Evolutionary conservation across 2,113 vertebrate genomes (phyloP).

Genomic region (Syngnathus typhle): DNA sequence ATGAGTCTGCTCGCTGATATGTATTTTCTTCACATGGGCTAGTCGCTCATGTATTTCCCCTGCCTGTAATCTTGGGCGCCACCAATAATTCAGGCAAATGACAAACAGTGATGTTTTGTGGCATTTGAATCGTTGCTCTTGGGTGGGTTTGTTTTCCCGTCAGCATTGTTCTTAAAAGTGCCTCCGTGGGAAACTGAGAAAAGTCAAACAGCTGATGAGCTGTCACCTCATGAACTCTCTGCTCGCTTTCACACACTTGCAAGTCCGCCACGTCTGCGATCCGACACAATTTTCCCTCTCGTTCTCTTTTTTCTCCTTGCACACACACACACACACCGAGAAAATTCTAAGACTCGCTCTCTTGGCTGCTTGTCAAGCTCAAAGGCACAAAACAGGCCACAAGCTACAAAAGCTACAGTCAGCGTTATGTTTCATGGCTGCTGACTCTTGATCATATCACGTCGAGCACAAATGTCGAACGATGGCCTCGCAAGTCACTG

Average conservation of each 20-base stretch:
- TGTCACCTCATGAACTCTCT: slow-evolving; percentile 61
- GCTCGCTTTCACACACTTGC: slow-evolving; percentile 50
- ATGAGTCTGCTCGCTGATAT: slow-evolving; percentile 56
- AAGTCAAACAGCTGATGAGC: slow-evolving; percentile 69
- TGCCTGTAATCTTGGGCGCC: slow-evolving; percentile 40
- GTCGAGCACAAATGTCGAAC: slow-evolving; percentile 30
- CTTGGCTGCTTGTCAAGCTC: slow-evolving; percentile 46
- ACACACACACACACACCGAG: slow-evolving; percentile 1
- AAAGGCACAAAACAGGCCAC: slow-evolving; percentile 46
- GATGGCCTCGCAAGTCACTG: slow-evolving; percentile 14
- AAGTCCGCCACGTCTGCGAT: slow-evolving; percentile 42
- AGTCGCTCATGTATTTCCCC: slow-evolving; percentile 49
- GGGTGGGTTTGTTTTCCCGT: slow-evolving; percentile 43
- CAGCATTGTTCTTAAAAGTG: slow-evolving; percentile 54
- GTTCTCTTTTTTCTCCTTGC: slow-evolving; percentile 23
- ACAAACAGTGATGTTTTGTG: slow-evolving; percentile 39
- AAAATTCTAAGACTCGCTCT: slow-evolving; percentile 39
- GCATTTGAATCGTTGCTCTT: slow-evolving; percentile 50
- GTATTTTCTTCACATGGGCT: slow-evolving; percentile 34
- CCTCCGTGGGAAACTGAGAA: slow-evolving; percentile 65
- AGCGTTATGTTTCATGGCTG: slow-evolving; percentile 37
- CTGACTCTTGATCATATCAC: slow-evolving; percentile 43
- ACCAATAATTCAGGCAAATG: slow-evolving; percentile 54
- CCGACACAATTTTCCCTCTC: slow-evolving; percentile 35
- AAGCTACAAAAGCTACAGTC: slow-evolving; percentile 31